These are phyloP conservation scores for Gasterosteus aculeatus DNA, from an alignment of 2,113 vertebrate species.

Conservation along the genomic window DNA sequence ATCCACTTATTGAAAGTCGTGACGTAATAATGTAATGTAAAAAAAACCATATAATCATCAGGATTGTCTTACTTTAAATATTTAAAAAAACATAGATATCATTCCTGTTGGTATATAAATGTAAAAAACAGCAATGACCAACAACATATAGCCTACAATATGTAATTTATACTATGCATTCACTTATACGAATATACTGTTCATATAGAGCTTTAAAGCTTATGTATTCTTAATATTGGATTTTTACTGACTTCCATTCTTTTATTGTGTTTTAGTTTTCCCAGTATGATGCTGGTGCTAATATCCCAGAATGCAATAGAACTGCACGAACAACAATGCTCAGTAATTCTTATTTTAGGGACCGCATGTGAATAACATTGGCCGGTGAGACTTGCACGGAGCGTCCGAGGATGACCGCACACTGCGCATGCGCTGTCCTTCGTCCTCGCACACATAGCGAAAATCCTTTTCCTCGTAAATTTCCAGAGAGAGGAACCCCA, in stretches of 20 bases:
- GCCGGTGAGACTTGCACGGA: not conserved
- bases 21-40: no score
- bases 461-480: conserved; percentile 63
- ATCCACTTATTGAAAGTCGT: no score
- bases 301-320: not conserved
- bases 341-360: not conserved
- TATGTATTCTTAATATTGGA: not conserved
- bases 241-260: not conserved
- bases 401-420: conserved; percentile 10
- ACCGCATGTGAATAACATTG: not conserved
- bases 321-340: not conserved
- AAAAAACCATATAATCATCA: no score
- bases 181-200: not conserved
- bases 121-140: not conserved
- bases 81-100: no score
- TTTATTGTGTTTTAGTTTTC: not conserved
- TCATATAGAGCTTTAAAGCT: not conserved
- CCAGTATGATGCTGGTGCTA: not conserved
- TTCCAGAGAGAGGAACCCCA: conserved; percentile 43
- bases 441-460: conserved; percentile 38
- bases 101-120: not conserved
- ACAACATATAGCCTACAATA: not conserved
- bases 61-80: no score
- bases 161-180: not conserved
- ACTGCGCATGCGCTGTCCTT: conserved; percentile 67